Evolutionary conservation across 2,797 vertebrate genomes (phyloP).

Genomic region (Muraenolepis orangiensis): DNA sequence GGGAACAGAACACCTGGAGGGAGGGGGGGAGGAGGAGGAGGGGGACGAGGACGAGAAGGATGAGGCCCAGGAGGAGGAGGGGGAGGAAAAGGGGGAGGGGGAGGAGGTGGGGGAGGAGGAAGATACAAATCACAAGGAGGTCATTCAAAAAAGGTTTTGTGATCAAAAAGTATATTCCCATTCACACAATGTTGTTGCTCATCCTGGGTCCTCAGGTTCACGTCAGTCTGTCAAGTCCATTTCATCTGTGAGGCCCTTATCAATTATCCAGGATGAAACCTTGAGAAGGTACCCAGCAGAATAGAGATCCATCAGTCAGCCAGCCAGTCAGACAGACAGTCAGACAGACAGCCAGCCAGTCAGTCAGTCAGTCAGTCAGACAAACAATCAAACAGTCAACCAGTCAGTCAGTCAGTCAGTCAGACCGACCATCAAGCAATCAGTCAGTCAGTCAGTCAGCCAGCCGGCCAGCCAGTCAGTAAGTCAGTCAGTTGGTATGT

Average conservation of each 20-base stretch:
- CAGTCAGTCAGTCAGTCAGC: neutral
- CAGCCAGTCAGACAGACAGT: no score
- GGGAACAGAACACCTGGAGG: conserved; percentile 62
- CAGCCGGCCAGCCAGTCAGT: no score
- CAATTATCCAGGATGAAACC: neutral
- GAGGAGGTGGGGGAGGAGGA: neutral
- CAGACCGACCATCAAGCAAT: no score
- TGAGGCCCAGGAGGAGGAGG: neutral
- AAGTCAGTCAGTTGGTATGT: no score
- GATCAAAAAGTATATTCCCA: neutral
- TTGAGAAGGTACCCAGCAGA: neutral
- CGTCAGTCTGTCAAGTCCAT: neutral
- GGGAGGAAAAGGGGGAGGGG: neutral
- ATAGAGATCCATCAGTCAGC: no score
- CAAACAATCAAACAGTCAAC: no score
- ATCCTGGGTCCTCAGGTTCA: neutral
- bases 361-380: neutral
- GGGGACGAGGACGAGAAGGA: no score
- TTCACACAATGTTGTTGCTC: neutral
- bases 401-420: neutral
- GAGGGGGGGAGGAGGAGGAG: neutral
- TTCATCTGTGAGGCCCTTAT: neutral
- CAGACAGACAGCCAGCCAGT: no score
- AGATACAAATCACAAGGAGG: neutral
- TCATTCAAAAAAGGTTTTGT: neutral